Evolutionary conservation across 2,113 vertebrate genomes (phyloP).

Genomic region (Lophochroa leadbeateri): DNA sequence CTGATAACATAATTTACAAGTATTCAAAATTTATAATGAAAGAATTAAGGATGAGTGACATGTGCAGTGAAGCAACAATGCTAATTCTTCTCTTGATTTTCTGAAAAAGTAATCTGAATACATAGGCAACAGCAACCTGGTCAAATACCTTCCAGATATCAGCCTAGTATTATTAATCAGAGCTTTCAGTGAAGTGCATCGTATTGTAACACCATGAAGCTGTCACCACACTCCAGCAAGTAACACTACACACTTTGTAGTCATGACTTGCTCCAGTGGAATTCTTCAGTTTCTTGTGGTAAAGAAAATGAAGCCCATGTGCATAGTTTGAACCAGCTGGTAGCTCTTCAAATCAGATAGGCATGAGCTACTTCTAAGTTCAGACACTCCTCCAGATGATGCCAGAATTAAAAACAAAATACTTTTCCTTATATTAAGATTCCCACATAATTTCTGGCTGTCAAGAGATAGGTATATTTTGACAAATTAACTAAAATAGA

Average conservation of each 20-base stretch:
- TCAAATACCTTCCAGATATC: not conserved
- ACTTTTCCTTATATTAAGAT: not conserved
- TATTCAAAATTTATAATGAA: constrained; percentile 2
- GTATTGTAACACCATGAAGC: not conserved
- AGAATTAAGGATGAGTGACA: not conserved
- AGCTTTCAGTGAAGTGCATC: not conserved
- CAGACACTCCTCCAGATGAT: constrained; percentile 26
- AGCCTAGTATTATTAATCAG: not conserved
- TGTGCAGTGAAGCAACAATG: not conserved
- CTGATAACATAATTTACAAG: constrained; percentile 15
- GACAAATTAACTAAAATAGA: constrained; percentile 45
- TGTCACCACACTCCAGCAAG: not conserved
- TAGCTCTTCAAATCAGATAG: not conserved
- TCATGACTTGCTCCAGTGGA: not conserved
- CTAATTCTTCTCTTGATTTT: constrained; percentile 5
- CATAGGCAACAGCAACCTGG: not conserved
- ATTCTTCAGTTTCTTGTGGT: constrained; percentile 5
- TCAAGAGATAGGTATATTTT: constrained; percentile 44
- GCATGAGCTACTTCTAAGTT: not conserved
- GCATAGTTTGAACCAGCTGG: not conserved
- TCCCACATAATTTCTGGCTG: constrained; percentile 16
- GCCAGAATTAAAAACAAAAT: not conserved
- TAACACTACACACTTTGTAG: not conserved
- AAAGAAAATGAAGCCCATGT: not conserved
- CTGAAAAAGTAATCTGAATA: not conserved